Conservation (phyloP, 2,113 vertebrate genomes). For the Paedocypris sp. region DNA sequence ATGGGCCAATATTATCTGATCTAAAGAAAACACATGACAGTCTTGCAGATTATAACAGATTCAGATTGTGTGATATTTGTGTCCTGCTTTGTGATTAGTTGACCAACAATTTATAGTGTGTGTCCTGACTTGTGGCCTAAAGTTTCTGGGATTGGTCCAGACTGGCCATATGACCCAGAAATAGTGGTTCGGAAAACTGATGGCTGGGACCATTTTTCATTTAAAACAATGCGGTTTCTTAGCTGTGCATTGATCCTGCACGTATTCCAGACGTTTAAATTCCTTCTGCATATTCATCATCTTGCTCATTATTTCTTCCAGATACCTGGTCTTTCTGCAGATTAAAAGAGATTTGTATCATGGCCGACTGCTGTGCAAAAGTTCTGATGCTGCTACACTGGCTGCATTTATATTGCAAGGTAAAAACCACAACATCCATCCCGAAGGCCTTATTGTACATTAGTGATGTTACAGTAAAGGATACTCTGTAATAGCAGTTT, state of each 20-base stretch:
- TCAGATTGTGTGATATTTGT: no score
- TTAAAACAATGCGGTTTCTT: no score
- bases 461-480: neutral
- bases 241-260: neutral
- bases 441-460: conserved; percentile 27
- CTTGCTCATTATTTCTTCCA: conserved; percentile 38
- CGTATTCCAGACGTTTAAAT: neutral
- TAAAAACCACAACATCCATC: conserved; percentile 45
- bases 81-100: no score
- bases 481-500: neutral
- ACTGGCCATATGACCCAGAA: no score
- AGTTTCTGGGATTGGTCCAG: no score
- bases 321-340: conserved; percentile 93
- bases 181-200: no score
- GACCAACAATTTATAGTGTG: no score
- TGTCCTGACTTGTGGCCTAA: no score
- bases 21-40: no score
- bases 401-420: conserved; percentile 93
- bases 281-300: neutral
- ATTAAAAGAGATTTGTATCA: conserved; percentile 96
- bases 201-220: no score
- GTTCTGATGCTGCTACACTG: conserved; percentile 81
- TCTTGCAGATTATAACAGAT: no score
- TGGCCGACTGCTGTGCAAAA: conserved; percentile 89
- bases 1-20: no score